Base-by-base conservation (phyloP, 2,888 invertebrate genomes). In the Mongoloraphidia duomilia region DNA sequence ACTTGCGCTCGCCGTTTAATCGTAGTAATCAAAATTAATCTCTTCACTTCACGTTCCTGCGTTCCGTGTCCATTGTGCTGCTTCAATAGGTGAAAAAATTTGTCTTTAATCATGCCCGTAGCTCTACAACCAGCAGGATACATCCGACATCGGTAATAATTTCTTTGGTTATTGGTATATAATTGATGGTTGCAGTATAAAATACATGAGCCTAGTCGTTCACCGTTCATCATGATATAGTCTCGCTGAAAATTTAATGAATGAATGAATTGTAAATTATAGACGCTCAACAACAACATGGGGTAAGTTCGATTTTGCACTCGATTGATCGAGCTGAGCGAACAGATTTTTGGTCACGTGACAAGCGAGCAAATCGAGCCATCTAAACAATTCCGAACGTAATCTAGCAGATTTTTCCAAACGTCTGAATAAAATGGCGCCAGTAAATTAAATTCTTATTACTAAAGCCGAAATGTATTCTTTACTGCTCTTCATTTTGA, bases 131-230 rank as follows among this genome's bases (percentile, higher is more conserved):
- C 42, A 41, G 36, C 14, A 13, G 39, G 8, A 43, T 42, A 36
- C 38, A 48, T 42, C 9, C 48, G 35, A 42, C 48, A 48, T 40
- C 48, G 40, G n/a, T 43, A 48, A 37, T 48, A 48, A 43, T 43
- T 43, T 17, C 38, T 36, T 17, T 43, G 48, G 34, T 48, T 48
- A 34, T 42, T 37, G 14, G 42, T 42, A 26, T 48, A 48, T 36
- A 48, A 40, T 12, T 48, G 48, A 17, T 43, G 42, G 26, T 48
- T 43, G 33, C 42, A 33, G 11, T 48, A 48, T 10, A 48, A 17
- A 8, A 48, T 12, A 36, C 36, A 42, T 12, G 48, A 48, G 8
- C 43, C 43, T 34, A 43, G 34, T 9, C 48, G 42, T 48, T 48
- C 48, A 36, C 48, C 48, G 12, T 48, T 43, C 26, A 48, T 48